Conservation (phyloP, 2,888 invertebrate species). For the Lycia hirtaria region DNA sequence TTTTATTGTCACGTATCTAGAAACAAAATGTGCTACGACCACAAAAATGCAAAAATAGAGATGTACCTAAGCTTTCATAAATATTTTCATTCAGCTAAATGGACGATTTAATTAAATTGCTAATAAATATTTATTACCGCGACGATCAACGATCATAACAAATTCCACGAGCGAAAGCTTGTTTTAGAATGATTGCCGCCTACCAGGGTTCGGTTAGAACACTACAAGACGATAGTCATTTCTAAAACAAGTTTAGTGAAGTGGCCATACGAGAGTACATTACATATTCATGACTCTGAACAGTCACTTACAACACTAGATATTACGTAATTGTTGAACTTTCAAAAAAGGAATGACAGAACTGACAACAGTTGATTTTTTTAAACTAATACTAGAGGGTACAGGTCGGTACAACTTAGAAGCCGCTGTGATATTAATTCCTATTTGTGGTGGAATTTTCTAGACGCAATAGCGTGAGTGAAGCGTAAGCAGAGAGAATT, state of each 20-base stretch:
- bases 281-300: slow-evolving; percentile 4
- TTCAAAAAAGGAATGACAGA: too few species aligned
- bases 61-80: neutral
- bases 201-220: slow-evolving; percentile 8
- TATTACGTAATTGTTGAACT: neutral
- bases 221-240: slow-evolving; percentile 13
- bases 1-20: neutral
- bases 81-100: neutral
- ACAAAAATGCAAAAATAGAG: neutral
- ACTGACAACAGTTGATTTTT: too few species aligned
- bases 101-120: slow-evolving; percentile 14
- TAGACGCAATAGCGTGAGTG: too few species aligned
- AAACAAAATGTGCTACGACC: neutral
- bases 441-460: too few species aligned
- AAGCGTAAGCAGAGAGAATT: too few species aligned
- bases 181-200: slow-evolving; percentile 8
- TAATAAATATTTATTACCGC: slow-evolving; percentile 15
- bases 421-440: too few species aligned
- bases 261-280: slow-evolving; percentile 5
- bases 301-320: neutral
- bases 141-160: slow-evolving; percentile 13
- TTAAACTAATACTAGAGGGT: too few species aligned
- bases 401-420: too few species aligned
- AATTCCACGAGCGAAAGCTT: slow-evolving; percentile 18
- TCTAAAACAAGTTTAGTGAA: slow-evolving; percentile 14